These are phyloP conservation scores for Chelon labrosus DNA, from an alignment of 2,797 vertebrate genomes.

Conservation along the genomic window DNA sequence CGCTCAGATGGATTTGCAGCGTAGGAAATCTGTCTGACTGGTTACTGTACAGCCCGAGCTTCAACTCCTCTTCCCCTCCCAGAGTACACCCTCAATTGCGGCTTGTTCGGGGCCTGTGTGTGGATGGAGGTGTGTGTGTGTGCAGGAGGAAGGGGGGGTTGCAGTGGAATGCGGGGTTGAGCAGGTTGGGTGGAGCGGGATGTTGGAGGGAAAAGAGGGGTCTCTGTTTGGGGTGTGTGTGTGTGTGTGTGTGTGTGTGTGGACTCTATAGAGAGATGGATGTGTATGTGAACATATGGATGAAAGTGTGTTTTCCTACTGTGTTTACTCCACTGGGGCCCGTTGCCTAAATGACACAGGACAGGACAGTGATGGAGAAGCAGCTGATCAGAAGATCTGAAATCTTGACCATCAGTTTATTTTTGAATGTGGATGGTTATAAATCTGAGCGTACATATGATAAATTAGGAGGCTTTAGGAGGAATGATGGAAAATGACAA, in stretches of 20 bases:
- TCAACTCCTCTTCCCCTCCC: conserved; percentile 41
- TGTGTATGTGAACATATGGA: conserved; percentile 68
- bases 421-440: no score
- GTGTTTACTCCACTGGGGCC: conserved; percentile 69
- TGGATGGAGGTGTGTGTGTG: conserved; percentile 52
- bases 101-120: conserved; percentile 71
- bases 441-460: neutral
- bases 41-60: conserved; percentile 67
- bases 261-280: conserved; percentile 62
- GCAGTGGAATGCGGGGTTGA: conserved; percentile 74
- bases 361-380: conserved; percentile 39
- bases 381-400: no score
- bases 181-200: conserved; percentile 60
- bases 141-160: conserved; percentile 35
- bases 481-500: conserved; percentile 1
- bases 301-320: conserved; percentile 70
- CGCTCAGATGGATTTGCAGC: conserved; percentile 53
- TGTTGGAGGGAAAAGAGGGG: conserved; percentile 68
- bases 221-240: conserved; percentile 67
- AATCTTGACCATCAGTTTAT: no score
- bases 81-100: conserved; percentile 73
- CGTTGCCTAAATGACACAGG: conserved; percentile 42
- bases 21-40: conserved; percentile 63
- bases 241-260: conserved; percentile 57
- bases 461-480: neutral